Percentiles rank a stretch among this genome's conserved stretches.
phyloP scores from a whole-genome alignment of 2,797 vertebrate species.

The Betta splendens region DNA sequence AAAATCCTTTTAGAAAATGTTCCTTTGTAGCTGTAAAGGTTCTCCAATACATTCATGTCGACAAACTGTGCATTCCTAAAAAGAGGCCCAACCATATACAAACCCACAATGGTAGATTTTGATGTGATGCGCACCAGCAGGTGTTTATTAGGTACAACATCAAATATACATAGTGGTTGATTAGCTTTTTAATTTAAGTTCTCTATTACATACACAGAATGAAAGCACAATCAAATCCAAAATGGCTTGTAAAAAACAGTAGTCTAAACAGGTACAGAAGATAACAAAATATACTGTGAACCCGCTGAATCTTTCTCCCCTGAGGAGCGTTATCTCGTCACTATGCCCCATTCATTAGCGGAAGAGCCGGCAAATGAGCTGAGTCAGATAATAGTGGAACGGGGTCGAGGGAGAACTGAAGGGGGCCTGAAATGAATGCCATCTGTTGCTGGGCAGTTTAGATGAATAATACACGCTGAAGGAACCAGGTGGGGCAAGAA shows the following conservation, averaged over 20 bases:
- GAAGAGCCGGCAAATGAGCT: conserved; percentile 23
- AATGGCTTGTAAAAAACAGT: neutral
- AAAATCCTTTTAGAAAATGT: conserved; percentile 4
- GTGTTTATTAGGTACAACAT: conserved; percentile 5
- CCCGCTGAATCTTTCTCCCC: conserved; percentile 24
- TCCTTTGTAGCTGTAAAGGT: neutral
- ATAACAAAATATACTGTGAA: neutral
- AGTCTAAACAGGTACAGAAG: neutral
- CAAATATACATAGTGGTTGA: neutral
- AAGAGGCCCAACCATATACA: neutral
- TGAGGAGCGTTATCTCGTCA: conserved; percentile 17
- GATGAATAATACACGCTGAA: conserved; percentile 58
- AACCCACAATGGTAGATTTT: neutral
- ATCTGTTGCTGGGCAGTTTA: conserved; percentile 54
- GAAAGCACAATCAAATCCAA: neutral
- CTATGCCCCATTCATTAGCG: conserved; percentile 17
- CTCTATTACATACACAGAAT: neutral
- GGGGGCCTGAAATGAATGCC: conserved; percentile 36
- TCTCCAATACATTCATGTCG: no score
- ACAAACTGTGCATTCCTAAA: no score
- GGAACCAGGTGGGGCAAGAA: conserved; percentile 46
- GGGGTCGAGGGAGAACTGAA: conserved; percentile 8
- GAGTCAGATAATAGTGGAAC: conserved; percentile 35
- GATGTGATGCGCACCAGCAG: neutral
- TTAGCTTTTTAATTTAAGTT: neutral